Evolutionary conservation across 2,797 vertebrate species (phyloP).

Genomic region (Lagocephalus sceleratus): DNA sequence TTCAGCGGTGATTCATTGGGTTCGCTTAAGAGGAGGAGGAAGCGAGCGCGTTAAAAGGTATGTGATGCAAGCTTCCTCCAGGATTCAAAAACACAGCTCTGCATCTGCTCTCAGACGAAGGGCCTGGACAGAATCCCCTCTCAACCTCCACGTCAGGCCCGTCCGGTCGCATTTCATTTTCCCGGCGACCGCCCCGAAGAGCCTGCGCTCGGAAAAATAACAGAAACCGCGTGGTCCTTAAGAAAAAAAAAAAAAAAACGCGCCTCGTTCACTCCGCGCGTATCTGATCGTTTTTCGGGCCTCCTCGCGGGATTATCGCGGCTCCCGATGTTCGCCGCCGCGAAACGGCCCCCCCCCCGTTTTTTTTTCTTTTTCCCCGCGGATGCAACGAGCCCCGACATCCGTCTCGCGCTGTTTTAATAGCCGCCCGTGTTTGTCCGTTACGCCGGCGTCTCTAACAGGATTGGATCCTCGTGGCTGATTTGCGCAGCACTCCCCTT

Average conservation of each 20-base stretch:
- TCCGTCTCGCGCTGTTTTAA: background rate
- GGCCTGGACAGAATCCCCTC: no score
- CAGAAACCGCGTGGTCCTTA: no score
- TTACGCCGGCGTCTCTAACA: background rate
- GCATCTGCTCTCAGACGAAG: background rate
- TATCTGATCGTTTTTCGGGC: no score
- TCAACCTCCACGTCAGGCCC: no score
- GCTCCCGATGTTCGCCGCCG: no score
- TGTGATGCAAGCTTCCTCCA: background rate
- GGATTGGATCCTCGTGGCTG: conserved; percentile 1
- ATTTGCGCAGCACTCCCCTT: conserved; percentile 4
- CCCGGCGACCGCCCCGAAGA: no score
- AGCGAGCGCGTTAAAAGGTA: background rate
- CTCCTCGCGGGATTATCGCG: no score
- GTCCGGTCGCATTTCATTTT: no score
- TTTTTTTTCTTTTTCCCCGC: background rate
- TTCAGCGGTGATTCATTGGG: conserved; percentile 2
- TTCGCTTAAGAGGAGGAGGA: background rate
- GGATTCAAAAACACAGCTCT: background rate
- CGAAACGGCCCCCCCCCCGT: no score
- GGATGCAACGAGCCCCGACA: background rate
- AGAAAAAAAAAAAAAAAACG: no score
- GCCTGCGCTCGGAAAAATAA: no score
- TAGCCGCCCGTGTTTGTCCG: conserved; percentile 1
- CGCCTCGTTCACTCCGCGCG: no score